These are phyloP conservation scores for Poeciliopsis turneri DNA, from an alignment of 2,797 vertebrate species.

Conservation along the genomic window DNA sequence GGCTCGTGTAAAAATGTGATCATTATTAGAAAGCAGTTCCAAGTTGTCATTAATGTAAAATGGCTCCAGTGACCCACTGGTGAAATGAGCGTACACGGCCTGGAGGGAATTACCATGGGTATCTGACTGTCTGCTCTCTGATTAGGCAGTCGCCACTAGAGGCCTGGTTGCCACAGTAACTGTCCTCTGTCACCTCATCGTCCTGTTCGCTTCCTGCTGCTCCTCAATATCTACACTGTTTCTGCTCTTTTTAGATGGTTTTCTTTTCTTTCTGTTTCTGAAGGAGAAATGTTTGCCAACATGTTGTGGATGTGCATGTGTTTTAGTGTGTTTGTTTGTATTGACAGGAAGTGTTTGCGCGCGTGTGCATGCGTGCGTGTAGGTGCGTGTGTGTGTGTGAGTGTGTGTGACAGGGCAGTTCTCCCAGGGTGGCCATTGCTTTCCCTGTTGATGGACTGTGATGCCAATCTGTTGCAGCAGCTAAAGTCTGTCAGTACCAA, in stretches of 20 bases:
- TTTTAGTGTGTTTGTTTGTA: not conserved
- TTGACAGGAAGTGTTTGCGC: conserved; percentile 3
- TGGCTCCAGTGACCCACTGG: conserved; percentile 35
- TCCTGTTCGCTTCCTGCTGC: conserved; percentile 55
- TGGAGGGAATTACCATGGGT: conserved; percentile 58
- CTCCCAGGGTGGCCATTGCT: conserved; percentile 48
- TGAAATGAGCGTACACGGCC: conserved; percentile 42
- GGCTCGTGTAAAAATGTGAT: conserved; percentile 31
- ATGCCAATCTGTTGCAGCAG: conserved; percentile 60
- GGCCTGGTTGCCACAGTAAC: conserved; percentile 74
- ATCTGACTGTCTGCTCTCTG: conserved; percentile 64
- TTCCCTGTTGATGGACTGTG: conserved; percentile 60
- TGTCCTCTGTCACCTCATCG: conserved; percentile 61
- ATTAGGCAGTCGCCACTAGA: conserved; percentile 70
- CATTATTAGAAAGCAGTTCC: conserved; percentile 41
- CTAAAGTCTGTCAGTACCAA: conserved; percentile 49
- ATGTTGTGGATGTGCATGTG: conserved; percentile 5
- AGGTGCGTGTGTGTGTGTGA: not conserved
- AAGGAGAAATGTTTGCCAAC: conserved; percentile 51
- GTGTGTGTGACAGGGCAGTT: conserved; percentile 41
- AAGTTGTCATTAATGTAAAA: conserved; percentile 48
- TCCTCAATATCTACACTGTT: conserved; percentile 46
- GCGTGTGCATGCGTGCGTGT: not conserved
- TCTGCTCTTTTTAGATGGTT: conserved; percentile 31
- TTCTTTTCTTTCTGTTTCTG: conserved; percentile 46